Conservation (phyloP, 2,888 invertebrate species). For the Noctua comes region DNA sequence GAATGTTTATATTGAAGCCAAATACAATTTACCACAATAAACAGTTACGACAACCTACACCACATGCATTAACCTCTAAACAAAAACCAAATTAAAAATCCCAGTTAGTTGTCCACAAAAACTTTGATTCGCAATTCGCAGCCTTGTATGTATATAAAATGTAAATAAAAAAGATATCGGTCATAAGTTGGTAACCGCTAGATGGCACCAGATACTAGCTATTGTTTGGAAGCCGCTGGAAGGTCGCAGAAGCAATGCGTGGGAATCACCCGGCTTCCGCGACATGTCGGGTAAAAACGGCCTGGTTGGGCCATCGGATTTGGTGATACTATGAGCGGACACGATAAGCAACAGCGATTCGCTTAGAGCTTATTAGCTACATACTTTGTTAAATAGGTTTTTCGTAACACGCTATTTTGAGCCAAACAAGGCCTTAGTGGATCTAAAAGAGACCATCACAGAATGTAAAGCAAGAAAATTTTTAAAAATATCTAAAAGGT, state of each 20-base stretch:
- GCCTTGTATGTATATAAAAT: constrained; percentile 23
- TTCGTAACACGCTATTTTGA: background rate
- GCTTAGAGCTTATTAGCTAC: background rate
- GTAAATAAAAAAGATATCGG: constrained; percentile 54
- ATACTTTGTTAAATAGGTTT: background rate
- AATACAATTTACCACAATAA: background rate
- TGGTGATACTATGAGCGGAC: constrained; percentile 41
- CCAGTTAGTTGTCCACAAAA: constrained; percentile 32
- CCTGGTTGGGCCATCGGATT: constrained; percentile 13
- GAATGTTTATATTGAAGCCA: too few relatives aligned
- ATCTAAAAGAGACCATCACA: background rate
- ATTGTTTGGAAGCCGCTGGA: constrained; percentile 64
- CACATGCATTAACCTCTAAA: constrained; percentile 13
- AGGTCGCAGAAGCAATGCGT: constrained; percentile 64
- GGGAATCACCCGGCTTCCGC: constrained; percentile 70
- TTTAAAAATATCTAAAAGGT: background rate
- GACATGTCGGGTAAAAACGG: constrained; percentile 56
- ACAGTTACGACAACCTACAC: constrained; percentile 14
- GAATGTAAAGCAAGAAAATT: background rate
- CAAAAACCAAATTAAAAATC: constrained; percentile 22
- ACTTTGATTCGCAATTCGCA: constrained; percentile 28
- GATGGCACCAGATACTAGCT: constrained; percentile 68
- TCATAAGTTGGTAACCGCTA: constrained; percentile 63
- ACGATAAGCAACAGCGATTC: background rate
- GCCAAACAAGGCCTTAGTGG: too few relatives aligned